Percentiles rank a stretch among this genome's conserved stretches.
Conservation (phyloP, 2,113 vertebrate species). For the Bambusicola thoracicus region DNA sequence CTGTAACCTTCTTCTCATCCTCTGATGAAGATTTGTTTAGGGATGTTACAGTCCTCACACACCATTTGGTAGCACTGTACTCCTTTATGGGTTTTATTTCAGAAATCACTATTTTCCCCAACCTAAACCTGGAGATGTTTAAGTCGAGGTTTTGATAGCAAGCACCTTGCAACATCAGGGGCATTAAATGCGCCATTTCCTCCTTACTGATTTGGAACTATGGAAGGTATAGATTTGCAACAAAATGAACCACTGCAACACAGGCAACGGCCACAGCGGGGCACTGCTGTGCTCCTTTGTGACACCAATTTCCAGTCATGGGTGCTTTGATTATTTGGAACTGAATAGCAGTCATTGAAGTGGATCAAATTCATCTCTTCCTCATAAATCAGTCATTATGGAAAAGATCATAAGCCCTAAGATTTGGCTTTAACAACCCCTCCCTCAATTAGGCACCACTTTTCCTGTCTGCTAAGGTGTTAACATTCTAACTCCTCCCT, state of each 20-base stretch:
- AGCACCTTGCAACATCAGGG: fast-evolving
- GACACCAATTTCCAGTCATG: fast-evolving
- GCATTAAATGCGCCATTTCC: fast-evolving
- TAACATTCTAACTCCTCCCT: fast-evolving
- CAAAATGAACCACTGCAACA: not conserved
- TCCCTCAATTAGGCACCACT: fast-evolving
- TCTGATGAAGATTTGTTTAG: too few relatives aligned
- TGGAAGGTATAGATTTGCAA: fast-evolving
- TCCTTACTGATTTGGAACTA: fast-evolving
- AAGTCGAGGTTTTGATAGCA: fast-evolving
- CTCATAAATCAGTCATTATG: not conserved
- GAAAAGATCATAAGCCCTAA: fast-evolving
- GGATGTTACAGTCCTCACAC: fast-evolving
- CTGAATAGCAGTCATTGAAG: not conserved
- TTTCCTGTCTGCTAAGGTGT: not conserved
- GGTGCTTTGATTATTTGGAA: too few relatives aligned
- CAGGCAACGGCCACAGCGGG: not conserved
- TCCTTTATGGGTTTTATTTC: not conserved
- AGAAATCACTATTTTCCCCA: not conserved
- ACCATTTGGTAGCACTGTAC: not conserved
- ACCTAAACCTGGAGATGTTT: fast-evolving
- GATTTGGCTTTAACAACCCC: not conserved
- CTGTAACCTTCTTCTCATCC: fast-evolving
- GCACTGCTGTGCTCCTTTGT: not conserved
- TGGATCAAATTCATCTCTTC: not conserved